Evolutionary conservation across 2,113 vertebrate genomes (phyloP).

Genomic region (Austrofundulus limnaeus): DNA sequence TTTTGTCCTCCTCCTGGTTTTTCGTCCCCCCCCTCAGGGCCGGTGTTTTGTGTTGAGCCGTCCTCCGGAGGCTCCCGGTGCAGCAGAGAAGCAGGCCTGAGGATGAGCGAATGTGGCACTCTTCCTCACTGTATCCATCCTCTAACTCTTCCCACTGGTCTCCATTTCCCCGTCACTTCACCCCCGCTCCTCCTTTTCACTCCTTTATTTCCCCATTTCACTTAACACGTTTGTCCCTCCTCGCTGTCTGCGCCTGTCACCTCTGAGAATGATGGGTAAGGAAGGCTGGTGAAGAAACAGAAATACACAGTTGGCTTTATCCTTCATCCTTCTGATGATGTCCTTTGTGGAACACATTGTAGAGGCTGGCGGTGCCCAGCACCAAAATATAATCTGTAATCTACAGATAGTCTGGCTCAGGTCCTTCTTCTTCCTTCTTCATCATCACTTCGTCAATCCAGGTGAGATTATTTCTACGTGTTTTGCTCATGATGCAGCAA

Average conservation of each 20-base stretch:
- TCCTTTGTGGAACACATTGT: too few species aligned
- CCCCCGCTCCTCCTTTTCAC: slow-evolving; percentile 39
- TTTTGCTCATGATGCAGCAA: too few species aligned
- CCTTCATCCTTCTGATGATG: slow-evolving; percentile 41
- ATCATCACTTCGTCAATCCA: too few species aligned
- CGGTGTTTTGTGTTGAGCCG: slow-evolving; percentile 30
- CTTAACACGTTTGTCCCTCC: slow-evolving; percentile 54
- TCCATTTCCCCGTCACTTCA: slow-evolving; percentile 45
- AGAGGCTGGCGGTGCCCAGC: too few species aligned
- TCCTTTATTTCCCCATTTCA: slow-evolving; percentile 61
- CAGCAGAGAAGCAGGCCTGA: slow-evolving; percentile 41
- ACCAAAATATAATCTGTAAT: too few species aligned
- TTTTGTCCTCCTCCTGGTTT: slow-evolving; percentile 17
- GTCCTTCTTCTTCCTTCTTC: too few species aligned
- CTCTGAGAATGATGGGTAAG: slow-evolving; percentile 50
- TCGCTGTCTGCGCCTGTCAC: slow-evolving; percentile 41
- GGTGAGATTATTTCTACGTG: too few species aligned
- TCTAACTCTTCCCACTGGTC: slow-evolving; percentile 37
- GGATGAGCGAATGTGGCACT: slow-evolving; percentile 67
- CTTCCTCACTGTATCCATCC: slow-evolving; percentile 14
- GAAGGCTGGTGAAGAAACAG: slow-evolving; percentile 30
- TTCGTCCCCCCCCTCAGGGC: slow-evolving; percentile 17
- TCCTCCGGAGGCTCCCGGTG: slow-evolving; percentile 52
- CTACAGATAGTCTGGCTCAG: too few species aligned
- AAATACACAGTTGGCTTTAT: slow-evolving; percentile 34